phyloP scores from a whole-genome alignment of 2,113 vertebrate genomes.

The Etheostoma spectabile region DNA sequence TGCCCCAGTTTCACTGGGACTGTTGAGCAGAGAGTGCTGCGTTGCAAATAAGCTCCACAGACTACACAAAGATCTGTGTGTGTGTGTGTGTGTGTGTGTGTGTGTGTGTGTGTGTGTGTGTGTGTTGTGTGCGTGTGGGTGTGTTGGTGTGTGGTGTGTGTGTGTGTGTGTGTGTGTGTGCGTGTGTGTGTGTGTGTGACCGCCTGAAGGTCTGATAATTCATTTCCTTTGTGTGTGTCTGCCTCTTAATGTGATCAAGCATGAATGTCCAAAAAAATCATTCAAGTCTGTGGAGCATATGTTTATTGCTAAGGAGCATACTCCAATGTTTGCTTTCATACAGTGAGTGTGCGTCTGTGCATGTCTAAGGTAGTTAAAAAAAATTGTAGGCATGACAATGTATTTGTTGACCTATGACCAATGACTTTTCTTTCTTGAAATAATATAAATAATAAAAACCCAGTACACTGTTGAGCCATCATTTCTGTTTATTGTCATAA shows the following conservation, averaged over 20 bases:
- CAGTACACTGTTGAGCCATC: not conserved
- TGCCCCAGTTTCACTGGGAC: slow-evolving; percentile 66
- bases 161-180: slow-evolving; percentile 1
- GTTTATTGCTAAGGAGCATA: slow-evolving; percentile 12
- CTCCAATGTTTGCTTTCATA: not conserved
- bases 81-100: slow-evolving; percentile 5
- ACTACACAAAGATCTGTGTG: slow-evolving; percentile 35
- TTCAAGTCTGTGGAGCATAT: slow-evolving; percentile 13
- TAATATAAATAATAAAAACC: slow-evolving; percentile 14
- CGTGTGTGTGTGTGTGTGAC: not conserved
- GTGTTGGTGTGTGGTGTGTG: not conserved
- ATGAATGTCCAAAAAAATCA: slow-evolving; percentile 14
- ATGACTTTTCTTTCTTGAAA: slow-evolving; percentile 5
- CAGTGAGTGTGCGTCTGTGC: slow-evolving; percentile 8
- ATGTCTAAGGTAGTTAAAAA: slow-evolving; percentile 5
- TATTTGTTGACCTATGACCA: slow-evolving; percentile 5
- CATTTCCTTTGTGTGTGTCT: no score
- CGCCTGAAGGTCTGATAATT: no score
- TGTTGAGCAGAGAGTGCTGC: slow-evolving; percentile 19
- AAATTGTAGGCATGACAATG: slow-evolving; percentile 4
- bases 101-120: slow-evolving; percentile 8
- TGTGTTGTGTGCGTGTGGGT: slow-evolving; percentile 20
- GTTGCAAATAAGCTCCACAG: slow-evolving; percentile 36
- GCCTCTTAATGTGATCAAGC: not conserved
- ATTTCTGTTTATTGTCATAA: slow-evolving; percentile 29